Evolutionary conservation across 1,140 invertebrate species (phyloP).

Genomic region (Lasioglossum albipes): DNA sequence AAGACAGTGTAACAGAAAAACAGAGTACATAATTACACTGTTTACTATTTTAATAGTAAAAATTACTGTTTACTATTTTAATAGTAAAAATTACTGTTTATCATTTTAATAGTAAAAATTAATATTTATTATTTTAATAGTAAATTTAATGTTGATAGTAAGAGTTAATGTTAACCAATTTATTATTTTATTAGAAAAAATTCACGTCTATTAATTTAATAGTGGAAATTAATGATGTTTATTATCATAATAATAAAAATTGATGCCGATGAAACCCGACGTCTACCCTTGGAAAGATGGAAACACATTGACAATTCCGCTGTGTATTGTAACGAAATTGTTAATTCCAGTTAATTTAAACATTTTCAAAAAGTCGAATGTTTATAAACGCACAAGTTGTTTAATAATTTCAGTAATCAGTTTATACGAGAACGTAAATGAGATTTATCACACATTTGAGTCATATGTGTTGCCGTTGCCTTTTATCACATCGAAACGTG

Average conservation of each 20-base stretch:
- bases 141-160: no score
- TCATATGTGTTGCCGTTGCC: slow-evolving; percentile 4
- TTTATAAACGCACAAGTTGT: not conserved
- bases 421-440: not conserved
- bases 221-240: not conserved
- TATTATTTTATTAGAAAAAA: no score
- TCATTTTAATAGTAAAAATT: no score
- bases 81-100: no score
- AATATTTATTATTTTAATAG: no score
- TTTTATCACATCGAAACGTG: slow-evolving; percentile 31
- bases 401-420: slow-evolving; percentile 3
- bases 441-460: slow-evolving; percentile 11
- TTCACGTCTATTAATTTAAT: no score
- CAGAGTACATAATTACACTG: not conserved
- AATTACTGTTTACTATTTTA: no score
- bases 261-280: no score
- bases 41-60: no score
- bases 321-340: not conserved
- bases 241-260: no score
- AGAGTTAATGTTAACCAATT: no score
- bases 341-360: not conserved
- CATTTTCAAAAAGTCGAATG: not conserved
- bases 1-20: not conserved
- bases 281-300: no score
- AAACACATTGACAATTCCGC: not conserved